Percentiles rank a stretch among this genome's conserved stretches.
Evolutionary conservation across 2,797 vertebrate genomes (phyloP).

Genomic region (Paguma larvata): DNA sequence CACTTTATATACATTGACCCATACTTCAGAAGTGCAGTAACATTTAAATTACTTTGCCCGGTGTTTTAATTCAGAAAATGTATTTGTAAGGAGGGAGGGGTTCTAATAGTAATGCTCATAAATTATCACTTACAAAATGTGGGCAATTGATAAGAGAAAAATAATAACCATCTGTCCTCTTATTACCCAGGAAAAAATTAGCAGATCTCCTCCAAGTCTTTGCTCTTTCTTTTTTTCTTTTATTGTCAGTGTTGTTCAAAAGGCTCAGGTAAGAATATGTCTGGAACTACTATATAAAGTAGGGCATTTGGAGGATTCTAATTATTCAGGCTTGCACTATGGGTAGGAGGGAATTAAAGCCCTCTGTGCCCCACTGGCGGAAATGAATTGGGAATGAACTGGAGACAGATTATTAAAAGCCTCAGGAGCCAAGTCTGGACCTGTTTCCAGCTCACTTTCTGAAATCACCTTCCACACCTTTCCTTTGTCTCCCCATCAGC

Average conservation of each 20-base stretch:
- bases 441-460: neutral
- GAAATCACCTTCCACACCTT: neutral
- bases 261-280: neutral
- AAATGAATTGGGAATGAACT: neutral
- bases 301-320: neutral
- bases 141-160: neutral
- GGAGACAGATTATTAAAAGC: neutral
- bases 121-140: neutral
- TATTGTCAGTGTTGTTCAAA: neutral
- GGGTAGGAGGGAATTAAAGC: neutral
- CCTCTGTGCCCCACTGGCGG: neutral
- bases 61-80: neutral
- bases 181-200: neutral
- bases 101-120: neutral
- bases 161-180: neutral
- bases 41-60: neutral
- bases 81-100: neutral
- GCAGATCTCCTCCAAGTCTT: neutral
- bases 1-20: neutral
- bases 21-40: neutral
- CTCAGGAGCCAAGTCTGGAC: neutral
- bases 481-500: neutral
- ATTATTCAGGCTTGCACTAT: neutral
- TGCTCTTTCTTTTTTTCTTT: neutral
- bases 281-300: neutral